Evolutionary conservation across 2,797 vertebrate genomes (phyloP), one percentile per base, ranked within the genome.

Genomic region (Clarias laeviceps): DNA sequence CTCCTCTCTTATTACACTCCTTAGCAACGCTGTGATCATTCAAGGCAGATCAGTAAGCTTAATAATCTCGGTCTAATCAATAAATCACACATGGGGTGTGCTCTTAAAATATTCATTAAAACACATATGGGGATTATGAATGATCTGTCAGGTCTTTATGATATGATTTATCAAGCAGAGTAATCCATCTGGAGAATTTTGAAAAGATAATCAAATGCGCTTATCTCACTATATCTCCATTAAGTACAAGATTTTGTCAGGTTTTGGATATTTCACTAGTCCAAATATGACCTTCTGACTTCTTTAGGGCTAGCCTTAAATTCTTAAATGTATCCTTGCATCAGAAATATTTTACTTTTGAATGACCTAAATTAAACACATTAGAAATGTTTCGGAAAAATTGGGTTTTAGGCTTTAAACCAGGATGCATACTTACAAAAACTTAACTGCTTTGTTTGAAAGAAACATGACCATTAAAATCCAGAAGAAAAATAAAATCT

Each of bases 51-150:
- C 34, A 20, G 24, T 40, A 24, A 32, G 32, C 65, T 29, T 40
- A 70, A 40, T 9, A 70, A 22, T 12, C 8, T 4, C 34, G 4
- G 11, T 72, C 45, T 45, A 72, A 45, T n/a, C 69, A 72, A 45
- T 72, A 50, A 70, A 73, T 73, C 70, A 50, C 70, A 40, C 70
- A 24, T 45, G 69, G 69, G 22, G 5, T n/a, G 70, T 50, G 40
- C 45, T 50, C 22, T 27, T 73, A 45, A 73, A 72, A 73, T 50
- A 73, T 73, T 72, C 20, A 40, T 72, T 45, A 40, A 72, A 45
- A 7, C 34, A 66, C 14, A n/a, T 22, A 24, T 45, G 69, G 37
- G 37, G 22, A 24, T 40, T n/a, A 12, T n/a, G 37, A 50, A 45
- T 22, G n/a, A 73, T 45, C 70, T 73, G 40, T 45, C 40, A 45